A percentile compares a stretch with the other conserved stretches of the same genome.
Evolutionary conservation across 2,113 vertebrate species (phyloP).

Genomic region (Ifrita kowaldi): DNA sequence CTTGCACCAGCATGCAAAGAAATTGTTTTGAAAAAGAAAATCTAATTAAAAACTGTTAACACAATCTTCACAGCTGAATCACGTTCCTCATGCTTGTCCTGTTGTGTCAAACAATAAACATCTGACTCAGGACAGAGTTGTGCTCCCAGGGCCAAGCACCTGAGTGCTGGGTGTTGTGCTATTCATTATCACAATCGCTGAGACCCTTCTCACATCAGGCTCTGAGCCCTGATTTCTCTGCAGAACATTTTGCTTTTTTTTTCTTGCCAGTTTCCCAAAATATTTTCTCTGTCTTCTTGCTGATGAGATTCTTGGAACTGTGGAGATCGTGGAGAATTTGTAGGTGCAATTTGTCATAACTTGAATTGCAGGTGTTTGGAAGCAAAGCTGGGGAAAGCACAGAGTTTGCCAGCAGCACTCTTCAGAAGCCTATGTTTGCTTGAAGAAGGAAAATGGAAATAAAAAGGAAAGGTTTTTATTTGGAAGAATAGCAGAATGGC

Average conservation of each 20-base stretch:
- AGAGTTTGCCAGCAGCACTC: not conserved
- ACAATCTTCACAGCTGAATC: not conserved
- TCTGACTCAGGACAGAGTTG: not conserved
- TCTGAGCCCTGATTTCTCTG: not conserved
- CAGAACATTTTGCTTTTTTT: not conserved
- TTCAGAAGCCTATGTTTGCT: not conserved
- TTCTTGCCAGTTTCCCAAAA: not conserved
- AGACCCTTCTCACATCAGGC: not conserved
- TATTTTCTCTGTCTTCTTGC: not conserved
- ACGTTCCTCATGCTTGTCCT: not conserved
- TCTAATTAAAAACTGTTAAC: slow-evolving; percentile 21
- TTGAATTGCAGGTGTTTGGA: not conserved
- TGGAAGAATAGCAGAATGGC: not conserved
- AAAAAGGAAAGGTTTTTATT: not conserved
- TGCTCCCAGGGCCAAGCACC: not conserved
- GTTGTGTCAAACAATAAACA: not conserved
- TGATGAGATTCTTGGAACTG: not conserved
- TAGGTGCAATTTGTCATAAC: not conserved
- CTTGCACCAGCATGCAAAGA: not conserved
- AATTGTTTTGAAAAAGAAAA: not conserved
- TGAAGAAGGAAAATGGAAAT: not conserved
- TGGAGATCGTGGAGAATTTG: not conserved
- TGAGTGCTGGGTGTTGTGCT: not conserved
- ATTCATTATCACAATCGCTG: not conserved
- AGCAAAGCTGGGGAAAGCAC: not conserved